Evolutionary conservation across 2,797 vertebrate species (phyloP), one percentile per base, ranked within the genome.

Genomic region (Malurus splendens): DNA sequence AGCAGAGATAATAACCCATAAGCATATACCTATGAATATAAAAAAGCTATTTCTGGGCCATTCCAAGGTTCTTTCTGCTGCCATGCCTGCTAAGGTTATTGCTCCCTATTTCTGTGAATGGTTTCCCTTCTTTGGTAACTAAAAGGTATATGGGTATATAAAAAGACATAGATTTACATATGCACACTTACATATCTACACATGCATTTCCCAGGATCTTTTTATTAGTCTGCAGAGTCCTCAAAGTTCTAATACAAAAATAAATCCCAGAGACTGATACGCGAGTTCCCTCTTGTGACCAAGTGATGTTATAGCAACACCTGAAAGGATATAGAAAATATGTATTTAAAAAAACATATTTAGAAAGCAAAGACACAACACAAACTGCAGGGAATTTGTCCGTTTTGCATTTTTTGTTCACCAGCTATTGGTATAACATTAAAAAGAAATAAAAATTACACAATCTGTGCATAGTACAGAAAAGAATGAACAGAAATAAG

Each of bases 261-360:
- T 10, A 66, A 67, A 80, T 12, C 30, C 17, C 2, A 20, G 14
- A 45, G 38, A 28, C 47, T 76, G 83, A 66, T 64, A 28, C 7
- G 12, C 0, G 82, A 91, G 90, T 72, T 84, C 95, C 94, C 94
- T 94, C 95, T 93, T 87, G 95, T 84, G 95, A 73, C 90, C 59
- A 60, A 82, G 20, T 0, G 28, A 14, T 25, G 90, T 19, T 71
- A 95, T 2, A 79, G 85, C 94, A 92, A 33, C 17, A 48, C 11
- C 41, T 44, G 47, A 28, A 71, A 71, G 27, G 7, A 38, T n/a
- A 44, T 6, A 50, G 5, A n/a, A 38, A 28, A 8, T 3, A 14
- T 0, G 3, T 20, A 27, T 25, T 71, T 48, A 38, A 70, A 44
- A 54, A 14, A 0, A 0, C 33, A 74, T 7, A 7, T 54, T 61